A percentile compares a stretch with the other conserved stretches of the same genome.
These are phyloP conservation scores for Uropsilus gracilis DNA, from an alignment of 2,113 vertebrate genomes.

Conservation along the genomic window DNA sequence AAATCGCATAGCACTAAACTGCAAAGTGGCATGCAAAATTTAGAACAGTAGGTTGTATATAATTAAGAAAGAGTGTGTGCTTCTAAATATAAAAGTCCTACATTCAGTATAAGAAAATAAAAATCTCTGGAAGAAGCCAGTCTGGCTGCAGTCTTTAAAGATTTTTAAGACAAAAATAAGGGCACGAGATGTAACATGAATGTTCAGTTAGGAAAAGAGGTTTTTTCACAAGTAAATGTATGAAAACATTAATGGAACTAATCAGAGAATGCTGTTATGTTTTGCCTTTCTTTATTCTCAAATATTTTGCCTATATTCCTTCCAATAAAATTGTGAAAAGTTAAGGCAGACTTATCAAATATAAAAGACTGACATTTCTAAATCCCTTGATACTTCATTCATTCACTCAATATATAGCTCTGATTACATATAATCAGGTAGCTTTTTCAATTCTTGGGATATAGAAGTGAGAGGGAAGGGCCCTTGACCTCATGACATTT, in stretches of 20 bases:
- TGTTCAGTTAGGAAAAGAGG: constrained; percentile 23
- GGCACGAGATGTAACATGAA: constrained; percentile 8
- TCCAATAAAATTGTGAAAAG: neutral
- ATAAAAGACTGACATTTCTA: neutral
- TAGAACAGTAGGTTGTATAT: constrained; percentile 75
- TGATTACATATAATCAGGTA: neutral
- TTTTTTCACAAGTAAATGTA: constrained; percentile 32
- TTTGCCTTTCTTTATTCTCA: neutral
- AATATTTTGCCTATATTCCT: constrained; percentile 16
- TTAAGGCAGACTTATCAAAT: neutral
- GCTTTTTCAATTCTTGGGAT: neutral
- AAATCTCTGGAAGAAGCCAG: constrained; percentile 38
- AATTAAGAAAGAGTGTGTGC: constrained; percentile 70
- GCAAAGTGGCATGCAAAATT: constrained; percentile 76
- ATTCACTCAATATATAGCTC: neutral
- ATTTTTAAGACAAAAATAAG: constrained; percentile 36
- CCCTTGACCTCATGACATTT: neutral
- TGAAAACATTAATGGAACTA: neutral
- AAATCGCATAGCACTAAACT: constrained; percentile 74
- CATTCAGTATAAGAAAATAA: constrained; percentile 59
- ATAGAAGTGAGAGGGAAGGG: neutral
- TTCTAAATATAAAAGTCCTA: constrained; percentile 79
- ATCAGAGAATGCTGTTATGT: neutral
- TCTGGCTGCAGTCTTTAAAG: constrained; percentile 40
- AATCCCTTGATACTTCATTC: neutral